Conservation (phyloP, 1,140 invertebrate species). For the Drosophila erecta region DNA sequence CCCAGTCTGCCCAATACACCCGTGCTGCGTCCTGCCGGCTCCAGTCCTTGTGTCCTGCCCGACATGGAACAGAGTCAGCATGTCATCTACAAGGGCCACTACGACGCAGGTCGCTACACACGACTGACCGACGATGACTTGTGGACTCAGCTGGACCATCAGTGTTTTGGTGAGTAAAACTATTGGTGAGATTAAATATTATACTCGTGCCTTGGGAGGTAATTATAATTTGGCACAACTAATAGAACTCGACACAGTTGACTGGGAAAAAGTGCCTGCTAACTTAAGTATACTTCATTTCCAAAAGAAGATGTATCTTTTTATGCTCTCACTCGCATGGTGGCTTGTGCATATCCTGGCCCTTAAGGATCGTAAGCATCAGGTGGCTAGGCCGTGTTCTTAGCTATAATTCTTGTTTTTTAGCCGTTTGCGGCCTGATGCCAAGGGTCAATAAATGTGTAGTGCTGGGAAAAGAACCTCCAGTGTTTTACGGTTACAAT, state of each 20-base stretch:
- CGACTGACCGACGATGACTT: constrained; percentile 91
- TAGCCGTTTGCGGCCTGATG: not conserved
- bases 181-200: no score
- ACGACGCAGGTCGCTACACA: constrained; percentile 90
- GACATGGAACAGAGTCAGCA: constrained; percentile 88
- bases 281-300: not conserved
- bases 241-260: not conserved
- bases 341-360: not conserved
- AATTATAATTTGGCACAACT: not conserved
- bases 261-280: not conserved
- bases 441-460: not conserved
- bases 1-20: constrained; percentile 88
- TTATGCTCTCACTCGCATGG: not conserved
- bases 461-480: not conserved
- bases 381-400: not conserved
- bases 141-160: constrained; percentile 87
- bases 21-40: constrained; percentile 88
- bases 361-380: not conserved
- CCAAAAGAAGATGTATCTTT: not conserved
- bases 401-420: not conserved
- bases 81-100: constrained; percentile 90
- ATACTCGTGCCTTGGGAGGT: no score
- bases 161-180: constrained; percentile 66
- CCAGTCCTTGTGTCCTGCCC: constrained; percentile 88
- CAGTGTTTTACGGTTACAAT: not conserved